Evolutionary conservation across 2,888 invertebrate genomes (phyloP), one percentile per base, ranked within the genome.

Genomic region (Chymomyza procnemis): DNA sequence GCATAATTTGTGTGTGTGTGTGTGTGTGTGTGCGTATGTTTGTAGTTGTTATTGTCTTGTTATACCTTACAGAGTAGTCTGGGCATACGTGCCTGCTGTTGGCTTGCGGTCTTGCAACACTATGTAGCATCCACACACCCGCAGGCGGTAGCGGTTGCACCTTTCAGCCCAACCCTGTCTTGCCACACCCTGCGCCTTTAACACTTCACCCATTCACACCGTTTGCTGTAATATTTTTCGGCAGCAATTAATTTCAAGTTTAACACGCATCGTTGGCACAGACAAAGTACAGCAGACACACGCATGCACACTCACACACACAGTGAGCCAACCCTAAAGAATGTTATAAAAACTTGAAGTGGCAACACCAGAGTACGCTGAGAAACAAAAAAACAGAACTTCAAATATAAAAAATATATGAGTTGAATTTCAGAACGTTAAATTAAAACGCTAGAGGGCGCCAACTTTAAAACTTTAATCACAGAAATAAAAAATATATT

Each of bases 161-260:
- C 57, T 41, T 62, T 52, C n/a, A n/a, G 55, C 61, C 64, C 58
- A 52, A 16, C 66, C 47, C 64, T 26, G 26, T 0, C 26, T 26
- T 26, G 26, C 26, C 26, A 26, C 64, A 64, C 50, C 21, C 48
- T 26, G n/a, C 6, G 3, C 34, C 52, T 47, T n/a, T 12, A 19
- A 52, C 9, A 54, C 52, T 52, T 64, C 21, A 52, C 50, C 50
- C 52, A 34, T 63, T 16, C 68, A 57, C 48, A 50, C 26, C 21
- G 22, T 46, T 22, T 19, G 26, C n/a, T 56, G 56, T 69, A 70
- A 73, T 76, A 78, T 85, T 82, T 82, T 82, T 82, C 73, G 87
- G 80, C 68, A 76, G 85, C 85, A 83, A 83, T 83, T 87, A 83
- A 87, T 85, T 87, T 85, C 71, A 74, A 87, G 83, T 87, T 87